A percentile compares a stretch with the other conserved stretches of the same genome.
phyloP scores from a whole-genome alignment of 2,888 invertebrate genomes.

The Cepaea hortensis region DNA sequence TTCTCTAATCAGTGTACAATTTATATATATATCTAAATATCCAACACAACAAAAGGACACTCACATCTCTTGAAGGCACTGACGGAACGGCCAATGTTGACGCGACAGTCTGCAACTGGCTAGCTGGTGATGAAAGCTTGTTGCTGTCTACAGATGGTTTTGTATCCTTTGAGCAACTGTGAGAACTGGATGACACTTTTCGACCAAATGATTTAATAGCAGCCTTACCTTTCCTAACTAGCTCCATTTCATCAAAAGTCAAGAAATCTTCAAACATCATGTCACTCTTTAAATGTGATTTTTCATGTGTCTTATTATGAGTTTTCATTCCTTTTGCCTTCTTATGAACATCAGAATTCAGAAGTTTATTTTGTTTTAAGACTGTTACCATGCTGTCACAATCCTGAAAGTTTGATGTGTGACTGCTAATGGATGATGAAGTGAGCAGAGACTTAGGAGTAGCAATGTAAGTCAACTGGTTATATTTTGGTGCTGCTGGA shows the following conservation, averaged over 20 bases:
- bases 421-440: background rate
- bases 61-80: conserved; percentile 56
- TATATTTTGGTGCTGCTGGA: background rate
- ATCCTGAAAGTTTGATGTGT: background rate
- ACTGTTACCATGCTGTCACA: too few species aligned
- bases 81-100: conserved; percentile 41
- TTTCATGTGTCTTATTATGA: background rate
- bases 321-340: background rate
- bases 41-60: background rate
- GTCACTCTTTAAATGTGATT: background rate
- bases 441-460: background rate
- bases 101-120: background rate
- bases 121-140: background rate
- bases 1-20: too few species aligned
- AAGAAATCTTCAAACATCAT: conserved; percentile 37
- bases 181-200: background rate
- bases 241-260: conserved; percentile 52
- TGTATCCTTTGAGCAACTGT: background rate
- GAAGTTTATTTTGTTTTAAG: background rate
- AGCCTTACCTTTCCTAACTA: conserved; percentile 50
- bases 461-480: background rate
- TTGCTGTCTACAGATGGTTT: background rate
- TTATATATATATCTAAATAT: too few species aligned
- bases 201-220: conserved; percentile 20
- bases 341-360: background rate